Base-by-base conservation (phyloP, 2,113 vertebrate species). In the Tamias sibiricus region DNA sequence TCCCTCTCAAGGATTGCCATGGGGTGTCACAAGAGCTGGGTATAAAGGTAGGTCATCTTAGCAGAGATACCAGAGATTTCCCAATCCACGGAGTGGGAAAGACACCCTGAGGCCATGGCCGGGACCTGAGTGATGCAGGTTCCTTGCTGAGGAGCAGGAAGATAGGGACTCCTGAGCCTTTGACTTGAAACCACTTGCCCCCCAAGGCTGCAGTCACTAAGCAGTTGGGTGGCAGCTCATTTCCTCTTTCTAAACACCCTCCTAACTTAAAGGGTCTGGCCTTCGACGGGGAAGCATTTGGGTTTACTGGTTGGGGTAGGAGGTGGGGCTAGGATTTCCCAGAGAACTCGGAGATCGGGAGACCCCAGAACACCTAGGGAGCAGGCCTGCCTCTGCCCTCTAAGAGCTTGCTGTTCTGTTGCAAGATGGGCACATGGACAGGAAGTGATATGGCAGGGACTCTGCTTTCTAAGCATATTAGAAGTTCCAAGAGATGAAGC, bases 361-460 rank as follows among this genome's bases (percentile, higher is more conserved):
- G 57, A 24, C 42, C 69, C 2, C 0, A 0, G 59, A 69, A 52
- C 19, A 17, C 32, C n/a, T 8, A 10, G 11, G 52, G 44, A 49
- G 22, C 35, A 69, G 87, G 59, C 52, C 32, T 30, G 28, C 35
- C 12, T 74, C 42, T 52, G 44, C n/a, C 35, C 24, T 52, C 74
- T 4, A 28, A 81, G 76, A 81, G 66, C 64, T 52, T 14, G 54
- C 8, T 4, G 3, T 24, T 19, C 37, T 35, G 14, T 26, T 49
- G 54, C 37, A 35, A 75, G 76, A 47, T 24, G 26, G 47, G 12
- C 52, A 2, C 8, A 0, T 0, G 11, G 0, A 16, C 11, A 69
- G 11, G 47, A 47, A 8, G n/a, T 85, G 83, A 13, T 22, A 4
- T 0, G 40, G 44, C 35, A 19, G n/a, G 0, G 16, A 7, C 6